Evolutionary conservation across 2,113 vertebrate species (phyloP).

Genomic region (Halichoerus grypus): DNA sequence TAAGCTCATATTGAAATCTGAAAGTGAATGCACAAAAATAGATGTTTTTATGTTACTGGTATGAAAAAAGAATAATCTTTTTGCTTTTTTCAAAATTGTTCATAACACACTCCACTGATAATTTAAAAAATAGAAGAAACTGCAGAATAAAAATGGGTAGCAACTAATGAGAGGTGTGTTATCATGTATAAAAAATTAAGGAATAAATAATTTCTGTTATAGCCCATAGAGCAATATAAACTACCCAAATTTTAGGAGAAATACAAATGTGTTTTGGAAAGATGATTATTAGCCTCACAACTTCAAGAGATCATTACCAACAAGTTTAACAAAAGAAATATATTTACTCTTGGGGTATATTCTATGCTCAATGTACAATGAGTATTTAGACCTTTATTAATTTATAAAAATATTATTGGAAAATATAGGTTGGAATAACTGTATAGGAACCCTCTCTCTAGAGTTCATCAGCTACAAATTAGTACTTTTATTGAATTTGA

Average conservation of each 20-base stretch:
- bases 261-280: background rate
- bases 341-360: background rate
- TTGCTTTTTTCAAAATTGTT: background rate
- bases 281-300: constrained; percentile 40
- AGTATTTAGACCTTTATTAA: background rate
- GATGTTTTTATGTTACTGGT: background rate
- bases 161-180: background rate
- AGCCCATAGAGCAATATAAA: background rate
- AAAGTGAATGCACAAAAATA: background rate
- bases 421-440: background rate
- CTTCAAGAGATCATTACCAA: constrained; percentile 26
- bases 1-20: background rate
- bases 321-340: constrained; percentile 39
- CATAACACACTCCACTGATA: background rate
- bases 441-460: background rate
- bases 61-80: background rate
- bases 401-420: background rate
- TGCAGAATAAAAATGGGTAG: background rate
- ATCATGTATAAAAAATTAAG: background rate
- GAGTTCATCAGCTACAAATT: background rate
- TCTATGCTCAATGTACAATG: background rate
- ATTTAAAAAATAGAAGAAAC: constrained; percentile 23
- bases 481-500: background rate
- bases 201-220: background rate
- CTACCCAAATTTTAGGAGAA: background rate